These are phyloP conservation scores for Muscicapa striata DNA, from an alignment of 2,797 vertebrate species.

Conservation along the genomic window DNA sequence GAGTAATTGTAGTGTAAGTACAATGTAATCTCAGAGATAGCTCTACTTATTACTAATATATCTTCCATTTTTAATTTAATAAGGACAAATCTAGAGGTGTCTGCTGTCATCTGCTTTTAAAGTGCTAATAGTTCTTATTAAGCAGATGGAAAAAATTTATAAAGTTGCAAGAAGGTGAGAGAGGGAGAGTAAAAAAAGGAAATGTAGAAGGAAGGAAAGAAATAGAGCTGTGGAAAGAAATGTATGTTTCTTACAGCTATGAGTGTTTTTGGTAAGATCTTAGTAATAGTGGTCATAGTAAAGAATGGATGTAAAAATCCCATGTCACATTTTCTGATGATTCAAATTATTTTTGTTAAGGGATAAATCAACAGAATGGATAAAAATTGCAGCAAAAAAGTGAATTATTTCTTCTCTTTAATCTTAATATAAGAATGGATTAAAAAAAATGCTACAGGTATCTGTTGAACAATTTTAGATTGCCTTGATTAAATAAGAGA, in stretches of 20 bases:
- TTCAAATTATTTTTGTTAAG: background rate
- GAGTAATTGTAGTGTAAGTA: background rate
- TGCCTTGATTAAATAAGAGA: background rate
- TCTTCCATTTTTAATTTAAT: constrained; percentile 8
- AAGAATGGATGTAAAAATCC: background rate
- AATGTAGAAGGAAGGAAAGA: too few relatives aligned
- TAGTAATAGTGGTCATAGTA: background rate
- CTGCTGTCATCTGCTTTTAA: background rate
- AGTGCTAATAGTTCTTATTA: background rate
- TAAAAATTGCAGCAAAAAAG: background rate
- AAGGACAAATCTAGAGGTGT: background rate
- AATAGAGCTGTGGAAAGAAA: background rate
- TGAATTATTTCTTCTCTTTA: background rate
- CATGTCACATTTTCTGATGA: background rate
- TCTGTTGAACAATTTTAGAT: background rate
- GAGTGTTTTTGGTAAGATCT: background rate
- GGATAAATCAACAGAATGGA: background rate
- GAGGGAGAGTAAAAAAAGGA: background rate
- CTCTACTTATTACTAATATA: background rate
- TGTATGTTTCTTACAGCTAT: background rate
- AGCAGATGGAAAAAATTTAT: background rate
- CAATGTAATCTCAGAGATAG: constrained; percentile 9
- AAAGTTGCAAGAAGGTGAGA: background rate
- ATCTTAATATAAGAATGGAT: background rate
- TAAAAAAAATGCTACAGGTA: background rate